Conservation (phyloP, 2,797 vertebrate species). For the Cuculus canorus region DNA sequence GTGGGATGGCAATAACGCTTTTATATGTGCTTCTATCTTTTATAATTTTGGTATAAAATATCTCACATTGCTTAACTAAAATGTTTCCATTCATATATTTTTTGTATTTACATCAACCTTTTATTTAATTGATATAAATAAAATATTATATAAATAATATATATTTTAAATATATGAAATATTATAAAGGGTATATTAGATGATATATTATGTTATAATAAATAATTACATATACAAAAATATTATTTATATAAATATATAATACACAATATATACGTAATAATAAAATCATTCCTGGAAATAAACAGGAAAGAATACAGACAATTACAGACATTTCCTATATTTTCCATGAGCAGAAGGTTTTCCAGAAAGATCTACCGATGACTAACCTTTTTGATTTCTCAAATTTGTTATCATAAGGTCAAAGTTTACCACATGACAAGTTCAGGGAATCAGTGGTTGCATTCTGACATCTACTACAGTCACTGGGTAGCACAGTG, state of each 20-base stretch:
- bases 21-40: background rate
- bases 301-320: background rate
- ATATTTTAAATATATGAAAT: too few relatives aligned
- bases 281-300: background rate
- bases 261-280: too few relatives aligned
- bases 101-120: background rate
- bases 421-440: background rate
- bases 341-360: background rate
- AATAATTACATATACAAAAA: too few relatives aligned
- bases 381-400: background rate
- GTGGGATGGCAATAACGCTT: background rate
- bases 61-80: background rate
- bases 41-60: background rate
- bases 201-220: too few relatives aligned
- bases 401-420: background rate
- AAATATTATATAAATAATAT: too few relatives aligned
- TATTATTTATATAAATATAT: too few relatives aligned
- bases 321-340: background rate
- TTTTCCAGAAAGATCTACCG: background rate
- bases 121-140: background rate
- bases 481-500: background rate
- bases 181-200: too few relatives aligned
- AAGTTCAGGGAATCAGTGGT: background rate
- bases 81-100: background rate
- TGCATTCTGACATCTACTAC: background rate